Base-by-base conservation (phyloP, 2,888 invertebrate species). In the Chironomus riparius region DNA sequence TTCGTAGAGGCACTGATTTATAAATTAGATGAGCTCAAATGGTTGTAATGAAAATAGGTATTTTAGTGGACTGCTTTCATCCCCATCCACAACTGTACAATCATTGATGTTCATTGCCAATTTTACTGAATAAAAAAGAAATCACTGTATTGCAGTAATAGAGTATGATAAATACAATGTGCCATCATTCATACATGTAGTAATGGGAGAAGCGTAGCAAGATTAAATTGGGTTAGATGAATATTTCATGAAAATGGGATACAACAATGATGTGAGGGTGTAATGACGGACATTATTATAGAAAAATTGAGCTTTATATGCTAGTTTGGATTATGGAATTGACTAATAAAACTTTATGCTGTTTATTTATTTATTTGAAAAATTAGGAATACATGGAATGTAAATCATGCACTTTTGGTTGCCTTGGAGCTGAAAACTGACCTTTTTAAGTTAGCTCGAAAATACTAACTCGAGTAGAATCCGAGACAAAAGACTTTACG, bases 11-110 rank as follows among this genome's bases (percentile, higher is more conserved):
- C 65, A 22, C 6, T 71, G 72, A 72, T 72, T 72, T 72, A 72
- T 72, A 72, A 72, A 72, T 72, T 61, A 72, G 61, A 68, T 65
- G 65, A 65, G 65, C 65, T 18, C 22, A 65, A 65, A 24, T 21
- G 65, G 24, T 65, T 22, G 6, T n/a, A 65, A 24, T 21, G 24
- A 65, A 21, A 56, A 22, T 22, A 24, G 65, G 22, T 24, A 10
- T 65, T 62, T 18, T 65, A 56, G 65, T 65, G 22, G 12, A 24
- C 56, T 18, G 13, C 56, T 15, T 15, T 18, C 15, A 15, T 15
- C 6, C 18, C n/a, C n/a, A 5, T 18, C n/a, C 56, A 56, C 38
- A 10, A 38, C 10, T 38, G 38, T 38, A 10, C 38, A 38, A 10
- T 38, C 38, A 38, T 38, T 38, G 38, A 38, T 38, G 38, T 65